These are phyloP conservation scores for Delphinus delphis DNA, from an alignment of 2,113 vertebrate species.

Conservation along the genomic window DNA sequence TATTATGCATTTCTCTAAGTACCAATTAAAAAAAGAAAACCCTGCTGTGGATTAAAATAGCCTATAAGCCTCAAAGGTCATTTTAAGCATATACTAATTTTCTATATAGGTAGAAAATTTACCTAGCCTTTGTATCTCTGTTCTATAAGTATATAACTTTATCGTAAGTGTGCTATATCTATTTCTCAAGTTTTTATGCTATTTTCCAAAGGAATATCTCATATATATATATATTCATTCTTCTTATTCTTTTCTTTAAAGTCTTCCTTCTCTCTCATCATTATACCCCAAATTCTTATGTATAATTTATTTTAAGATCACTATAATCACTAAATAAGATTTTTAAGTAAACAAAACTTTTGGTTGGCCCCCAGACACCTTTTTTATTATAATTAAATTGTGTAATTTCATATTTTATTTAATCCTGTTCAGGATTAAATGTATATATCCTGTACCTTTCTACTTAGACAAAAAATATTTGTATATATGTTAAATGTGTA, in stretches of 20 bases:
- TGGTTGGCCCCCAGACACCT: background rate
- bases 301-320: slow-evolving; percentile 7
- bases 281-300: background rate
- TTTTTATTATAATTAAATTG: background rate
- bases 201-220: background rate
- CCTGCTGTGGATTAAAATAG: background rate
- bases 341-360: slow-evolving; percentile 24
- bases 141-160: background rate
- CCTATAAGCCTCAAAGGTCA: background rate
- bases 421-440: background rate
- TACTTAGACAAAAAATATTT: background rate
- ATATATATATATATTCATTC: background rate
- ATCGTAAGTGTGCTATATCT: background rate
- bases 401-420: slow-evolving; percentile 39
- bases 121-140: background rate
- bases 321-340: slow-evolving; percentile 21
- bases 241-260: background rate
- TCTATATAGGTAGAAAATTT: background rate
- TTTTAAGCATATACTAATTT: background rate
- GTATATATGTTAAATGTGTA: background rate
- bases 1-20: background rate
- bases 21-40: background rate
- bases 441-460: slow-evolving; percentile 4
- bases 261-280: background rate
- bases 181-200: background rate